Conservation (phyloP, 2,888 invertebrate species). For the Drosophila diplacantha region DNA sequence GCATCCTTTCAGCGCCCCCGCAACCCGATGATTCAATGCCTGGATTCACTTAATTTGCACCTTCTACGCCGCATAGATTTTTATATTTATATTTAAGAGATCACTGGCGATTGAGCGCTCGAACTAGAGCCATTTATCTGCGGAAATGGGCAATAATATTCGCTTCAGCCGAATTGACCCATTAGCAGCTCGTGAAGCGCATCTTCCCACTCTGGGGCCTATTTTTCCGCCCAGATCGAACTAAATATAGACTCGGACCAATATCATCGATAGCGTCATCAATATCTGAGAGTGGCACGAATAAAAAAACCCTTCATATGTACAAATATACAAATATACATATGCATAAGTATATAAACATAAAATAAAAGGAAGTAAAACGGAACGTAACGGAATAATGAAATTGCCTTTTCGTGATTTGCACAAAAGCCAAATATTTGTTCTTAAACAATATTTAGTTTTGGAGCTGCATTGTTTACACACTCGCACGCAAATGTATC, state of each 20-base stretch:
- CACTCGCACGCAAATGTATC: conserved; percentile 40
- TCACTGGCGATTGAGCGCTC: conserved; percentile 20
- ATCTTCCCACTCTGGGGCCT: conserved; percentile 49
- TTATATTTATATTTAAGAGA: conserved; percentile 12
- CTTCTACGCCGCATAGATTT: conserved; percentile 30
- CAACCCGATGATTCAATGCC: conserved; percentile 21
- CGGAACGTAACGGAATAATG: conserved; percentile 37
- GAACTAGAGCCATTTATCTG: conserved; percentile 28
- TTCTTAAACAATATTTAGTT: conserved; percentile 72
- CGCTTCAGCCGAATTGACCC: conserved; percentile 67
- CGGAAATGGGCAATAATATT: conserved; percentile 42
- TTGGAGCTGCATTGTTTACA: conserved; percentile 70
- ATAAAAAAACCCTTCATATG: conserved; percentile 21
- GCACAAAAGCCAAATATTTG: conserved; percentile 71
- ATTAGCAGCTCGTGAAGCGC: conserved; percentile 71
- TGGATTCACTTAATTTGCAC: conserved; percentile 14
- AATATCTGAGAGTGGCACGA: conserved; percentile 34
- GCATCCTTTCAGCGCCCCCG: conserved; percentile 11
- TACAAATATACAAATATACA: not conserved
- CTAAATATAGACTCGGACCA: conserved; percentile 32
- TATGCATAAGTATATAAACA: not conserved
- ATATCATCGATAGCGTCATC: conserved; percentile 64
- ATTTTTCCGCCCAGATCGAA: conserved; percentile 23
- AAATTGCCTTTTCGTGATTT: conserved; percentile 59
- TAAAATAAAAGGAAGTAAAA: conserved; percentile 22